A percentile compares a stretch with the other conserved stretches of the same genome.
These are phyloP conservation scores for Ophioninae sp. DNA, from an alignment of 2,888 invertebrate genomes.

Conservation along the genomic window DNA sequence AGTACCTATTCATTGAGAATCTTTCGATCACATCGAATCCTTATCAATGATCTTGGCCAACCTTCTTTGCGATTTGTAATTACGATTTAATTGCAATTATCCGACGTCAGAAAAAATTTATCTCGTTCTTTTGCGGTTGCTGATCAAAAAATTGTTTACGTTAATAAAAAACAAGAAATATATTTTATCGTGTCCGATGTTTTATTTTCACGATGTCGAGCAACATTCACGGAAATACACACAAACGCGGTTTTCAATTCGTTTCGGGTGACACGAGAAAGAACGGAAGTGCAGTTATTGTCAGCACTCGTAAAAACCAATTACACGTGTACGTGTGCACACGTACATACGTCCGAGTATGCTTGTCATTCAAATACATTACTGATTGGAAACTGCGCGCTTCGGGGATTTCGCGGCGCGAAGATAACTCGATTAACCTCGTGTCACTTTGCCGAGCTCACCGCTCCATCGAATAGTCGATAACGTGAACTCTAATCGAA, in stretches of 20 bases:
- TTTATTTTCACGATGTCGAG: neutral
- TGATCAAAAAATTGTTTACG: neutral
- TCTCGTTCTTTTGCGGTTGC: neutral
- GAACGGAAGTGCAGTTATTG: constrained; percentile 1
- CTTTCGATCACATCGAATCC: neutral
- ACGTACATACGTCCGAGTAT: neutral
- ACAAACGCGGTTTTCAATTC: neutral
- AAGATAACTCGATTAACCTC: constrained; percentile 62
- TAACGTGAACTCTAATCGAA: constrained; percentile 18
- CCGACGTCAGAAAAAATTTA: neutral
- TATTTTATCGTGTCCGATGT: neutral
- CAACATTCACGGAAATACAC: neutral
- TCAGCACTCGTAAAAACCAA: constrained; percentile 10
- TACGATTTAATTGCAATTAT: constrained; percentile 4
- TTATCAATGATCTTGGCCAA: neutral
- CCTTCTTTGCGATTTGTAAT: neutral
- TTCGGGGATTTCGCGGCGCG: constrained; percentile 57
- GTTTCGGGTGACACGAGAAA: neutral
- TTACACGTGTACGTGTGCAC: neutral
- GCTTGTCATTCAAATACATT: constrained; percentile 50
- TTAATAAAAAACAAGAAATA: neutral
- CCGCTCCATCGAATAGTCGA: constrained; percentile 26
- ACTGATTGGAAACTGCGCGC: constrained; percentile 59
- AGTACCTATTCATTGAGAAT: neutral
- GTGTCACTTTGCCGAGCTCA: constrained; percentile 57